Evolutionary conservation across 2,113 vertebrate species (phyloP), one percentile per base, ranked within the genome.

Genomic region (Embiotoca jacksoni): DNA sequence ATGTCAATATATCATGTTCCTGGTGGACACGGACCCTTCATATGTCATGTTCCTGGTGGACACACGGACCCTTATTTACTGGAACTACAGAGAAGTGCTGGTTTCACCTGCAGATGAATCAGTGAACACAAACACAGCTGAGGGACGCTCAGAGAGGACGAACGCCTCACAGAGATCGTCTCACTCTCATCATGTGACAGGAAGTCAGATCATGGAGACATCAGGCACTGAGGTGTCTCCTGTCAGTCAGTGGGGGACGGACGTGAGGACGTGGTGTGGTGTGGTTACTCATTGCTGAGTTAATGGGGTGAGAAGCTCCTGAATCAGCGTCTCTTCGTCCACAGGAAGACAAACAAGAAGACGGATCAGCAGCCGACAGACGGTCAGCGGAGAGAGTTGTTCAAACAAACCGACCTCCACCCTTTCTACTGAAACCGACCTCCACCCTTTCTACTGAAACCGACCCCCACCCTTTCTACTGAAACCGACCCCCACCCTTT

Each of bases 211-310:
- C 23, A 23, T 23, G 23, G 23, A 23, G 23, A 23, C 23, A 23
- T 23, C 23, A 23, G 23, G 23, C 23, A 23, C 23, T 23, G 23
- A 23, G 23, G 23, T 23, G 23, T 23, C 23, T 23, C 23, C 23
- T 23, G 23, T 23, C 23, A 23, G 23, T 23, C 23, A 23, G 23
- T 23, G 23, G 23, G 23, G 23, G 23, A 23, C 23, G 23, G 23
- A 23, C 23, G 23, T 23, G 23, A 23, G 23, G 23, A 23, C 23
- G 23, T 23, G 23, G 23, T 23, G 23, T 23, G 23, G 89, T 81
- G 83, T 93, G 88, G 94, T 94, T 95, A 95, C 94, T 95, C 92
- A 94, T 94, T 95, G 91, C 91, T 89, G 83, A 93, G 91, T 92
- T 95, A 95, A 94, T 95, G 94, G 86, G 87, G 93, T 93, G 92